Evolutionary conservation across 2,888 invertebrate genomes (phyloP), one percentile per base, ranked within the genome.

Genomic region (Caenorhabditis uteleia): DNA sequence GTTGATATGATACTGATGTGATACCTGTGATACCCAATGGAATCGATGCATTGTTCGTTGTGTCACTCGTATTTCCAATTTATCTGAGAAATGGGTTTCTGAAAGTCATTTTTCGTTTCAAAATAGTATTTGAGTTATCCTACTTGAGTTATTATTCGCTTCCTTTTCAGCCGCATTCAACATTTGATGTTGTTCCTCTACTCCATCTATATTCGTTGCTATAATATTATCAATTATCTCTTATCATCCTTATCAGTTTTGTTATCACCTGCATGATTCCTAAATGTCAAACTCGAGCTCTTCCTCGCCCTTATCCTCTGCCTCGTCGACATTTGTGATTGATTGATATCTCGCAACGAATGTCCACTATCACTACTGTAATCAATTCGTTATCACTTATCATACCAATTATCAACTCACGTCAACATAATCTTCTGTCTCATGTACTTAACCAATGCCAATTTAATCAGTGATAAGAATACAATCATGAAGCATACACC

Each of bases 11-110:
- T n/a, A 14, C 34, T n/a, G 12, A 18, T 34, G 7, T n/a, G 26
- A 16, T 34, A 79, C 79, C 75, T 80, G 79, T n/a, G 79, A 74
- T n/a, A 80, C 70, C 80, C 81, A 81, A 49, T 81, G 81, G 43
- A 81, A 81, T 29, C 79, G 70, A 25, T 79, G 74, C 76, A 81
- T 75, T 34, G 67, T 61, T 42, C 59, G 27, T 33, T 68, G 59
- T 1, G 75, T 75, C 16, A 75, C 49, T 33, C 66, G 46, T 26
- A 68, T 61, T 26, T 64, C 69, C 3, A 25, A 25, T 25, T 25
- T 14, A 5, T 25, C 40, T 12, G 34, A 34, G n/a, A 34, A n/a
- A n/a, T n/a, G n/a, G n/a, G 7, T 18, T 2, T 20, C 59, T 59
- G 44, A 59, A 56, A 45, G 16, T 4, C 18, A n/a, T 12, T 6